phyloP scores from a whole-genome alignment of 92 coral and sea anemone species.

The Zoanthus gigantus region DNA sequence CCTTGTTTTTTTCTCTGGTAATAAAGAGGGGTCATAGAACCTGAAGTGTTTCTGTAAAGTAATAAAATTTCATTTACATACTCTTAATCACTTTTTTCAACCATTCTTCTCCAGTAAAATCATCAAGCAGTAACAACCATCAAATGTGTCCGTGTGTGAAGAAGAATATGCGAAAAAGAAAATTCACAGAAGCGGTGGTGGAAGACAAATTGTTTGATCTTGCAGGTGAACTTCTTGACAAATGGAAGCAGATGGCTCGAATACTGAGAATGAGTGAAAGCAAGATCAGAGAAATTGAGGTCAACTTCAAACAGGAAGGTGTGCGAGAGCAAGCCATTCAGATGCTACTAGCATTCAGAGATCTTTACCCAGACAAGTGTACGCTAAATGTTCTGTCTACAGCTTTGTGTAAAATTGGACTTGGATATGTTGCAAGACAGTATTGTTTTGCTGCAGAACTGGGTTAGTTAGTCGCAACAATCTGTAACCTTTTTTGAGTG shows the following conservation, averaged over 20 bases:
- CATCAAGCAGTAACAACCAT: slow-evolving; percentile 22
- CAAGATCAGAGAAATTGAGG: slow-evolving; percentile 82
- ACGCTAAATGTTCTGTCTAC: slow-evolving; percentile 56
- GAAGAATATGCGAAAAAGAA: slow-evolving; percentile 89
- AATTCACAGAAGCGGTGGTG: slow-evolving; percentile 61
- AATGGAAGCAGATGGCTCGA: slow-evolving; percentile 91
- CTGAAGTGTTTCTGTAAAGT: too few species aligned
- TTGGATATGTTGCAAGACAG: slow-evolving; percentile 81
- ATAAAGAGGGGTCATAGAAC: too few species aligned
- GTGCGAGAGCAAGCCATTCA: slow-evolving; percentile 90
- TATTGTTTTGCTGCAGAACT: slow-evolving; percentile 71
- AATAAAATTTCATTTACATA: too few species aligned
- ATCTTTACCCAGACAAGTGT: slow-evolving; percentile 82
- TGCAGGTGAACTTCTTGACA: slow-evolving; percentile 65
- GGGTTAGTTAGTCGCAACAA: slow-evolving; percentile 12
- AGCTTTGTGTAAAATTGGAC: slow-evolving; percentile 81
- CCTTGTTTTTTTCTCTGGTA: too few species aligned
- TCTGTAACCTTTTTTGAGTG: background rate
- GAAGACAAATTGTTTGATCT: slow-evolving; percentile 83
- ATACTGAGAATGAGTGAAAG: slow-evolving; percentile 73
- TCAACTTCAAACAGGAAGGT: slow-evolving; percentile 79
- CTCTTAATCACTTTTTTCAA: background rate
- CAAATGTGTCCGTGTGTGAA: slow-evolving; percentile 80
- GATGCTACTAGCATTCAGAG: slow-evolving; percentile 91
- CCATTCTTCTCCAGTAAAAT: background rate